Conservation (phyloP, 2,113 vertebrate species). For the Mungos mungo region DNA sequence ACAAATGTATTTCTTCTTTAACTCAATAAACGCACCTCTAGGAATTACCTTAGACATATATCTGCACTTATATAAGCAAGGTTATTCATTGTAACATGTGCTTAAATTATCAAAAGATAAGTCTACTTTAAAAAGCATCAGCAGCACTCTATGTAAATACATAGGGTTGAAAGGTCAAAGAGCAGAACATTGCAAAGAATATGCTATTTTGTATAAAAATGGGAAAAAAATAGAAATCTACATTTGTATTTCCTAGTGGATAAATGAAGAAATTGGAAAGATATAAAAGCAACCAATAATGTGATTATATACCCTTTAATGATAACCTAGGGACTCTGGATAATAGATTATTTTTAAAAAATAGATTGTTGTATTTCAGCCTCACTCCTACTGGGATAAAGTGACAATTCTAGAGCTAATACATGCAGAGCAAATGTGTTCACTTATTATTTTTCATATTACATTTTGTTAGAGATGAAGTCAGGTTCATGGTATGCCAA, state of each 20-base stretch:
- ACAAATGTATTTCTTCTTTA: background rate
- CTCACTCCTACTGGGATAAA: background rate
- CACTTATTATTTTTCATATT: conserved; percentile 20
- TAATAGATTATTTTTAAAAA: background rate
- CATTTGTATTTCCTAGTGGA: background rate
- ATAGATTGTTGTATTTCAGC: background rate
- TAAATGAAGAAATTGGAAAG: background rate
- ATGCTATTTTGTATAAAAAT: background rate
- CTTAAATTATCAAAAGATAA: conserved; percentile 18
- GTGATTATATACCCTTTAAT: background rate
- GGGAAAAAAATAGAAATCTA: background rate
- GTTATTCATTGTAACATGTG: background rate
- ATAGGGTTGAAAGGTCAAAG: background rate
- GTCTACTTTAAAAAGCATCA: background rate
- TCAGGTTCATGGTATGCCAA: background rate
- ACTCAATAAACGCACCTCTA: background rate
- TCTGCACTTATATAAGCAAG: background rate
- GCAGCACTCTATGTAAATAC: background rate
- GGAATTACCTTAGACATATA: background rate
- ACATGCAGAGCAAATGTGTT: background rate
- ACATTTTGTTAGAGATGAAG: conserved; percentile 40
- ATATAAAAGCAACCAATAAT: conserved; percentile 9
- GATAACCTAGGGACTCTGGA: background rate
- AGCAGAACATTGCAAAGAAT: background rate
- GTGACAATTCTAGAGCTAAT: background rate